phyloP scores from a whole-genome alignment of 2,888 invertebrate genomes.

The Tetropium fuscum region DNA sequence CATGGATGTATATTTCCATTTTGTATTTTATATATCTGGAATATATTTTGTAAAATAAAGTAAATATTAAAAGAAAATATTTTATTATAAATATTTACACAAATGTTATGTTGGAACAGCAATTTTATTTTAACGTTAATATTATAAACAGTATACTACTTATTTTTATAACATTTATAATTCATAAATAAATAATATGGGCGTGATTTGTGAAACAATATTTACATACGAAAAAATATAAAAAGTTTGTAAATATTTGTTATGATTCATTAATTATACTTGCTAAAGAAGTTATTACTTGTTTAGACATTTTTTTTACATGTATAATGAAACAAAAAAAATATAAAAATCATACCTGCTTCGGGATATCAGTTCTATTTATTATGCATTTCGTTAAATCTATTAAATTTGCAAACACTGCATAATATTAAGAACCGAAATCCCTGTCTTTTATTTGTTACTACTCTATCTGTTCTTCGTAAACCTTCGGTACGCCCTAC shows the following conservation, averaged over 20 bases:
- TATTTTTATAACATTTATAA: constrained; percentile 16
- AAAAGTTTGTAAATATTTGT: constrained; percentile 3
- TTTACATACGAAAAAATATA: too few relatives aligned
- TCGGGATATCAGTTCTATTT: constrained; percentile 46
- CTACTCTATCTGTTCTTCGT: constrained; percentile 36
- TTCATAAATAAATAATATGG: background rate
- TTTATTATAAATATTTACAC: constrained; percentile 37
- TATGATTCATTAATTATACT: constrained; percentile 6
- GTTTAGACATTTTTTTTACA: constrained; percentile 13
- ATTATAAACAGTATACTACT: background rate
- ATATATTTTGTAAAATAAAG: constrained; percentile 31
- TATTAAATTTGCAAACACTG: constrained; percentile 27
- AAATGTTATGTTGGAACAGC: constrained; percentile 12
- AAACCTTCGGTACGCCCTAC: constrained; percentile 37
- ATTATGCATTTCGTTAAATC: constrained; percentile 43
- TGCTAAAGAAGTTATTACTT: constrained; percentile 4
- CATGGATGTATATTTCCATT: constrained; percentile 5
- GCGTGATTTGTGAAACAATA: background rate
- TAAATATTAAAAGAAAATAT: constrained; percentile 25
- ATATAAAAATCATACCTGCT: constrained; percentile 36
- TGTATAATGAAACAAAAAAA: constrained; percentile 33
- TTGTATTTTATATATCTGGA: constrained; percentile 22
- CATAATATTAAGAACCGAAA: constrained; percentile 60
- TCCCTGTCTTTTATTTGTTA: constrained; percentile 52
- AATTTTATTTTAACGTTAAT: constrained; percentile 1